Evolutionary conservation across 2,797 vertebrate species (phyloP).

Genomic region (Discoglossus pictus): DNA sequence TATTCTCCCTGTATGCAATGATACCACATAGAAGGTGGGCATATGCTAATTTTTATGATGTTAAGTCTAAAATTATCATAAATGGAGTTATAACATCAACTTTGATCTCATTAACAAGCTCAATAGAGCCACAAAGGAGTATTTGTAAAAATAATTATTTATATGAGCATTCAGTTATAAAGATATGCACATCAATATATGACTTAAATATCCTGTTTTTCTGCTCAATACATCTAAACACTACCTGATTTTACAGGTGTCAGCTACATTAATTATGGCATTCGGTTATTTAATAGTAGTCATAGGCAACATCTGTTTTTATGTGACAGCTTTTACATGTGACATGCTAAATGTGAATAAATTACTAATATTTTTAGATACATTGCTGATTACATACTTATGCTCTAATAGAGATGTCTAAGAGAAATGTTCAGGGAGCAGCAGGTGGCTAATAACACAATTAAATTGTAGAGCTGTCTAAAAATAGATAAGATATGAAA

Average conservation of each 20-base stretch:
- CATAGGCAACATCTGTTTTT: conserved; percentile 40
- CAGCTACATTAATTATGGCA: conserved; percentile 30
- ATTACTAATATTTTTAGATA: conserved; percentile 61
- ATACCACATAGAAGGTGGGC: too few species aligned
- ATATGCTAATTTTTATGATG: too few species aligned
- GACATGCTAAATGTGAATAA: conserved; percentile 59
- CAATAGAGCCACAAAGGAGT: conserved; percentile 9
- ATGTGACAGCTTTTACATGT: conserved; percentile 45
- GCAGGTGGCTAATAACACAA: conserved; percentile 60
- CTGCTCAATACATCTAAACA: conserved; percentile 10
- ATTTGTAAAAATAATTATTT: conserved; percentile 11
- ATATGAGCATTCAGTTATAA: conserved; percentile 2
- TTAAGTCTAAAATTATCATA: too few species aligned
- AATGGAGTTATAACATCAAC: too few species aligned
- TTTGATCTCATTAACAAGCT: conserved; percentile 13
- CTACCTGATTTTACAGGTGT: conserved; percentile 9
- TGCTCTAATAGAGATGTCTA: conserved; percentile 56
- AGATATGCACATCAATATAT: conserved; percentile 10
- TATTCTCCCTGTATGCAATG: too few species aligned
- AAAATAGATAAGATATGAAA: conserved; percentile 41
- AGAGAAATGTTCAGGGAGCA: conserved; percentile 51
- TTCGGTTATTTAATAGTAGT: conserved; percentile 9
- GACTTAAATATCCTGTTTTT: background rate
- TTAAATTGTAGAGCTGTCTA: conserved; percentile 42
- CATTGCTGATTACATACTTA: conserved; percentile 60